phyloP scores from a whole-genome alignment of 2,888 invertebrate species.

The Perizoma flavofasciatum region DNA sequence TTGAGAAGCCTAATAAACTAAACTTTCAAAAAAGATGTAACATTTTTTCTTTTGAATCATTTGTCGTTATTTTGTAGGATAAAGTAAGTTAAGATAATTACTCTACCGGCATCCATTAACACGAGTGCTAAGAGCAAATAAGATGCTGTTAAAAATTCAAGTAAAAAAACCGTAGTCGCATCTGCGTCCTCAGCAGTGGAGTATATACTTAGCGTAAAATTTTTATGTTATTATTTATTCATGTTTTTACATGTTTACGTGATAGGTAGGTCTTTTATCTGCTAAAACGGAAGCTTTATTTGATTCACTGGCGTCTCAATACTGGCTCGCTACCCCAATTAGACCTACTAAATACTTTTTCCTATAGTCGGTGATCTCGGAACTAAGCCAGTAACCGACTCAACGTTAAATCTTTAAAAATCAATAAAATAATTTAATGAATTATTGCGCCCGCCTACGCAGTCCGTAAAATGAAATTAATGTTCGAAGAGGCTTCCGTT shows the following conservation, averaged over 20 bases:
- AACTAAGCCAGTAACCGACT: too few species aligned
- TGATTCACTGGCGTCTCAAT: too few species aligned
- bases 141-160: slow-evolving; percentile 37
- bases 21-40: background rate
- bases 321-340: too few species aligned
- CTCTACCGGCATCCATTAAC: slow-evolving; percentile 19
- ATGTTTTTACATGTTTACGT: background rate
- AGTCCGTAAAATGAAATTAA: background rate
- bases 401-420: too few species aligned
- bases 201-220: slow-evolving; percentile 7
- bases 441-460: slow-evolving; percentile 1
- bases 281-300: too few species aligned
- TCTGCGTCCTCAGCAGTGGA: slow-evolving; percentile 25
- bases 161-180: slow-evolving; percentile 28
- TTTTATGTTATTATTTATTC: background rate
- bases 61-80: slow-evolving; percentile 3
- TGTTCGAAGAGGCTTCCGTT: slow-evolving; percentile 1
- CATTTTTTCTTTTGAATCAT: background rate
- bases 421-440: too few species aligned
- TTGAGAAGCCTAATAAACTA: background rate
- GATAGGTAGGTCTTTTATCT: too few species aligned
- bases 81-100: slow-evolving; percentile 14
- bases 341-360: too few species aligned
- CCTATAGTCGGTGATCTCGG: too few species aligned
- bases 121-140: slow-evolving; percentile 21